These are phyloP conservation scores for Trichonephila clavipes DNA, from an alignment of 1,140 invertebrate genomes.

Conservation along the genomic window DNA sequence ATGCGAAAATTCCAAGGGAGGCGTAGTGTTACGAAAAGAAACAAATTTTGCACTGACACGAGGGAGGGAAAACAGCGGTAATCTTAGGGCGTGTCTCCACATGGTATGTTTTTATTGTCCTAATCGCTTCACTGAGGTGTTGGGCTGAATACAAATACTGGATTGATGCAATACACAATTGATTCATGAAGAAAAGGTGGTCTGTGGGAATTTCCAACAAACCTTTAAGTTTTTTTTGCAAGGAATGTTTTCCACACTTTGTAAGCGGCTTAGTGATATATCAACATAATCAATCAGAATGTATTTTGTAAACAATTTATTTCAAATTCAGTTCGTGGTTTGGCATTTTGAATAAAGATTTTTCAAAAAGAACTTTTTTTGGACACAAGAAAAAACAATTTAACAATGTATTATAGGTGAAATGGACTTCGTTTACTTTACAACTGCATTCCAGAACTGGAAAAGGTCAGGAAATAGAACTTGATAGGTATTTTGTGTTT, in stretches of 20 bases:
- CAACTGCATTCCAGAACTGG: too few relatives aligned
- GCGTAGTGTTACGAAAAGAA: background rate
- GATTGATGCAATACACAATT: background rate
- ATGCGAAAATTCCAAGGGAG: background rate
- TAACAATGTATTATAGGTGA: too few relatives aligned
- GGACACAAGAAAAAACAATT: too few relatives aligned
- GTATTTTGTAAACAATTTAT: too few relatives aligned
- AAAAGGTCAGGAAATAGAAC: too few relatives aligned
- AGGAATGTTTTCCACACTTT: background rate
- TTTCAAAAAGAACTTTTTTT: too few relatives aligned
- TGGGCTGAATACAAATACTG: background rate
- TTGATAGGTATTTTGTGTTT: too few relatives aligned
- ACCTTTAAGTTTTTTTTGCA: background rate
- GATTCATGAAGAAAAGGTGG: background rate
- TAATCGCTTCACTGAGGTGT: background rate
- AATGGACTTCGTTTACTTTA: too few relatives aligned
- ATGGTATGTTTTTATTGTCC: background rate
- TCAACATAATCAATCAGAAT: background rate
- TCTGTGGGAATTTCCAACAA: too few relatives aligned
- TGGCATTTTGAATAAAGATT: too few relatives aligned
- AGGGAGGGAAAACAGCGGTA: background rate
- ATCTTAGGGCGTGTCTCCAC: background rate
- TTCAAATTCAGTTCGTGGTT: too few relatives aligned
- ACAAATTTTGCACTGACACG: background rate
- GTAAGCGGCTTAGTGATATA: background rate